phyloP scores from a whole-genome alignment of 2,113 vertebrate species.

The Oryzias celebensis region DNA sequence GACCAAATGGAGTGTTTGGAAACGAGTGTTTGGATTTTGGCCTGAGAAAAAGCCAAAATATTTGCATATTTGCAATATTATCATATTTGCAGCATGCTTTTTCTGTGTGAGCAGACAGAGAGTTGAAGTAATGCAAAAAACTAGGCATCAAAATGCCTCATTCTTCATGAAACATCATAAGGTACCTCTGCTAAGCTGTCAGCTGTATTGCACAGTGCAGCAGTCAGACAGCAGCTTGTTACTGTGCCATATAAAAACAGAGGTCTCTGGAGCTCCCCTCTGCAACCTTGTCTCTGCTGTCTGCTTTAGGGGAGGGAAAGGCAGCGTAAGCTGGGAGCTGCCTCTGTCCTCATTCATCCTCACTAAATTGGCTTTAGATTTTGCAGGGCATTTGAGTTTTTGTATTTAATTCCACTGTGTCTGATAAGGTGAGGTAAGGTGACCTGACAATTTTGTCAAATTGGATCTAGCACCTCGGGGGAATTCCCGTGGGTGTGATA shows the following conservation, averaged over 20 bases:
- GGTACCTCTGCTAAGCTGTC: too few species aligned
- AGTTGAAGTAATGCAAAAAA: too few species aligned
- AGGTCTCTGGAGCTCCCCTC: slow-evolving; percentile 60
- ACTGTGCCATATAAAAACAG: slow-evolving; percentile 78
- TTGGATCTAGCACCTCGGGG: slow-evolving; percentile 18
- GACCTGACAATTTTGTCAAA: slow-evolving; percentile 16
- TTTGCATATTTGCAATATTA: too few species aligned
- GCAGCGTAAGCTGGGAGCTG: slow-evolving; percentile 53
- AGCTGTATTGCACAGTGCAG: slow-evolving; percentile 57
- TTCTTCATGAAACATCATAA: too few species aligned
- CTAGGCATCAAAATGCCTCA: too few species aligned
- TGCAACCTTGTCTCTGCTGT: slow-evolving; percentile 48
- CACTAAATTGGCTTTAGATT: slow-evolving; percentile 55
- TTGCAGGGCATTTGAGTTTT: slow-evolving; percentile 47
- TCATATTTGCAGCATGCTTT: too few species aligned
- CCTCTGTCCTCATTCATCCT: slow-evolving; percentile 61
- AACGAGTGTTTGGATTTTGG: background rate
- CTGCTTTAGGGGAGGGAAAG: slow-evolving; percentile 57
- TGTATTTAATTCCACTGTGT: slow-evolving; percentile 16
- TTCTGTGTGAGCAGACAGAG: too few species aligned
- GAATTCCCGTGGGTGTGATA: slow-evolving; percentile 11
- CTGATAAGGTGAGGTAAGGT: slow-evolving; percentile 25
- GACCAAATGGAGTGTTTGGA: background rate
- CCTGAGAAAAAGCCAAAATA: too few species aligned
- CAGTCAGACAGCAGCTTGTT: slow-evolving; percentile 64